Conservation (phyloP, 92 coral and sea anemone genomes). For the Phymanthus crucifer region DNA sequence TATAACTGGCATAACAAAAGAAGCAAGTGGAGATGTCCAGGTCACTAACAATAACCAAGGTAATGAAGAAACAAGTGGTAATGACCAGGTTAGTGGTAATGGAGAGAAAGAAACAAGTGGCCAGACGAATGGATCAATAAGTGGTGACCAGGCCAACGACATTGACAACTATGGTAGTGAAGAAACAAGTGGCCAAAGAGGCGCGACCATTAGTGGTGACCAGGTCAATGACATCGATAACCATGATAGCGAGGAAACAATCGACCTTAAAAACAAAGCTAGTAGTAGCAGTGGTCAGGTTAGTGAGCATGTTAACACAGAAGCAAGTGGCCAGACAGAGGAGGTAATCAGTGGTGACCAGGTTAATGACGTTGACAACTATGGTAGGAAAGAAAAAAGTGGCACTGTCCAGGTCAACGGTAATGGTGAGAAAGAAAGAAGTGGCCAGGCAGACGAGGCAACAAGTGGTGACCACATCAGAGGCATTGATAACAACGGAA, state of each 20-base stretch:
- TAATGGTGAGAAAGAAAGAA: not conserved
- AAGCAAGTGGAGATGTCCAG: not conserved
- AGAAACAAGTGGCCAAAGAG: not conserved
- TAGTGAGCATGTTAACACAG: not conserved
- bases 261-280: not conserved
- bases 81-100: not conserved
- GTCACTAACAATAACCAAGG: no score
- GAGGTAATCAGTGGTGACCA: no score
- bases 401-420: no score
- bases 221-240: not conserved
- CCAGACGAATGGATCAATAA: not conserved
- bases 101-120: not conserved
- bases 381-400: not conserved
- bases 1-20: no score
- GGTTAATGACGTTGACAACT: not conserved
- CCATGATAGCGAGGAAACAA: not conserved
- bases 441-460: not conserved
- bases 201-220: not conserved
- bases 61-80: not conserved
- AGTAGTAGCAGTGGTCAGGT: no score
- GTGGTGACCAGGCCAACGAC: not conserved
- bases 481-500: not conserved
- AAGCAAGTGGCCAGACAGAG: not conserved
- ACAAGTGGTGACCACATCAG: not conserved
- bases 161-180: not conserved